Base-by-base conservation (phyloP, 2,888 invertebrate genomes). In the Phyto melanocephala region DNA sequence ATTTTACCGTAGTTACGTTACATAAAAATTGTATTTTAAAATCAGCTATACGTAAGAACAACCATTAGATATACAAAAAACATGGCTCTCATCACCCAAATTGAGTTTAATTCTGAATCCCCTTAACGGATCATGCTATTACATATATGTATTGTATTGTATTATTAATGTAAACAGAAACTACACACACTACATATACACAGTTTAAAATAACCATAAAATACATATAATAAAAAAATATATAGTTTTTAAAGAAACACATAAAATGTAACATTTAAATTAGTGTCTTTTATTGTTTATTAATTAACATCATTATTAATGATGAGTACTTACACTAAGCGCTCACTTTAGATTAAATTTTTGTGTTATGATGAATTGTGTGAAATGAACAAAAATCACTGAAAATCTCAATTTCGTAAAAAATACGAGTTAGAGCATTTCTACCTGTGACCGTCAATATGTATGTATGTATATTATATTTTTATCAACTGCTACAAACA, bases 1-100 rank as follows among this genome's bases (percentile, higher is more conserved):
- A 63, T 58, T 65, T 58, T 82, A 82, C 62, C 45, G 33, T 82
- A 81, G 65, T 71, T 74, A 75, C 65, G 63, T 62, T 82, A 82
- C 79, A 75, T 67, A 75, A 68, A 72, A 63, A 62, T 56, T 78
- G 63, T 79, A 71, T 71, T 82, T 82, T 47, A 75, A 82, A 68
- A 81, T 28, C 62, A 78, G 72, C 70, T 79, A 79, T 45, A 47
- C 54, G 47, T 74, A 68, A 54, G 60, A 74, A 13, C 67, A 74
- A 62, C 60, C 52, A 47, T 50, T 42, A 63, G 42, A 63, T 42
- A 60, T 47, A 56, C 22, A 11, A 10, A 7, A 7, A 67, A 33
- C 1, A 52, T 42, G 20, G 22, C 63, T 24, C n/a, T 37, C 22
- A 28, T 47, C n/a, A n/a, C 54, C 47, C 33, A 17, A 50, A 62